Conservation (phyloP, 2,113 vertebrate species). For the Barnardius zonarius region DNA sequence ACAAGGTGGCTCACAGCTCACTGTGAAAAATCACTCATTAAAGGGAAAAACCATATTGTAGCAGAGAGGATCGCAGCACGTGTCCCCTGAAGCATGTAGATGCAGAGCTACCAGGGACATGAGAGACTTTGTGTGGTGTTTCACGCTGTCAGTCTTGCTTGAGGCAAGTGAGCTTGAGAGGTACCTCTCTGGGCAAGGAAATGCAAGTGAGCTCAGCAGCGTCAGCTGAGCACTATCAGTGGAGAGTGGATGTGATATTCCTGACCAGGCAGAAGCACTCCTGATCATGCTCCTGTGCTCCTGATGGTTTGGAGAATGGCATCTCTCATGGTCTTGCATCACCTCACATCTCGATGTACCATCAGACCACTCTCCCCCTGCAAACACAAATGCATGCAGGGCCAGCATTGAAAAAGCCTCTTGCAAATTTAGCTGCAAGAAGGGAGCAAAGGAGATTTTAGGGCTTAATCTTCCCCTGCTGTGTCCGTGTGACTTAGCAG, state of each 20-base stretch:
- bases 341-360: rapidly evolving
- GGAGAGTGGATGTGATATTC: neutral
- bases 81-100: rapidly evolving
- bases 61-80: neutral
- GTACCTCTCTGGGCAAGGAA: neutral
- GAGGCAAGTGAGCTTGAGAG: neutral
- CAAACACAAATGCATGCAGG: neutral
- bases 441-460: neutral
- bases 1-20: neutral
- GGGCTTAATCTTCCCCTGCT: neutral
- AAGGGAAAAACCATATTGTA: neutral
- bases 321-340: neutral
- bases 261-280: neutral
- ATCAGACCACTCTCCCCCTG: rapidly evolving
- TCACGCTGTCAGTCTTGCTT: neutral
- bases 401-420: neutral
- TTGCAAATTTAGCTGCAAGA: neutral
- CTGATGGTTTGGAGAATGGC: neutral
- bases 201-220: rapidly evolving
- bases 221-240: rapidly evolving
- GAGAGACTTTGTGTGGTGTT: neutral
- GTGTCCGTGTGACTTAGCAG: neutral
- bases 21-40: neutral
- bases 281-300: rapidly evolving
- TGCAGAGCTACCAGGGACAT: neutral